Percentiles rank a stretch among this genome's conserved stretches.
phyloP scores from a whole-genome alignment of 2,888 invertebrate genomes.

The Nysson spinosus region DNA sequence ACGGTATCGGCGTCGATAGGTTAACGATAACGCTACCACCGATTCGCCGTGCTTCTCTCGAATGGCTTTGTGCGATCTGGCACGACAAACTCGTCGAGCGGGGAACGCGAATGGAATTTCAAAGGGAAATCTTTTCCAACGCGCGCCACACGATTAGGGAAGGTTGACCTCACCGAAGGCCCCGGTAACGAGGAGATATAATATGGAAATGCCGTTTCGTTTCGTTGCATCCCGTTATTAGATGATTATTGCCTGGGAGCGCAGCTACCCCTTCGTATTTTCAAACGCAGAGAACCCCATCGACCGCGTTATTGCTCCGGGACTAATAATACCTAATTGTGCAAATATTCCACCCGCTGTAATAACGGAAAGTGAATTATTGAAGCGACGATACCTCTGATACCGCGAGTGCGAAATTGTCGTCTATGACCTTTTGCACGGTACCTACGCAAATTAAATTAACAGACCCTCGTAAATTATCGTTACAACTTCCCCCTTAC shows the following conservation, averaged over 20 bases:
- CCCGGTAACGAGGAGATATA: no score
- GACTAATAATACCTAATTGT: background rate
- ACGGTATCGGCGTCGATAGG: slow-evolving; percentile 17
- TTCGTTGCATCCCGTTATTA: background rate
- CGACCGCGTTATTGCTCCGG: no score
- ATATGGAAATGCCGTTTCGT: background rate
- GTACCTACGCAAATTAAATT: no score
- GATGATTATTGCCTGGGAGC: background rate
- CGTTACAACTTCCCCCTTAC: no score
- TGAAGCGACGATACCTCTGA: no score
- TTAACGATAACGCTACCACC: slow-evolving; percentile 12
- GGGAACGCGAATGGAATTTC: background rate
- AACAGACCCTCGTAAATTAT: no score
- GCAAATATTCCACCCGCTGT: background rate
- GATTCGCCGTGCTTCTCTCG: slow-evolving; percentile 6
- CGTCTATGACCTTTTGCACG: no score
- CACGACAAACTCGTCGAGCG: background rate
- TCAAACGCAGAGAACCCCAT: no score
- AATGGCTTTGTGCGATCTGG: background rate
- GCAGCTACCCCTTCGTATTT: background rate
- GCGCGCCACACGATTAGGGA: slow-evolving; percentile 27
- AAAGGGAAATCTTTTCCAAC: slow-evolving; percentile 17
- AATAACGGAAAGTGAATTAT: background rate
- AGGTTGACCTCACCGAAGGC: slow-evolving; percentile 12
- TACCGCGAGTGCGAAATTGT: no score